Evolutionary conservation across 2,888 invertebrate species (phyloP), one percentile per base, ranked within the genome.

Genomic region (Pandemis corylana): DNA sequence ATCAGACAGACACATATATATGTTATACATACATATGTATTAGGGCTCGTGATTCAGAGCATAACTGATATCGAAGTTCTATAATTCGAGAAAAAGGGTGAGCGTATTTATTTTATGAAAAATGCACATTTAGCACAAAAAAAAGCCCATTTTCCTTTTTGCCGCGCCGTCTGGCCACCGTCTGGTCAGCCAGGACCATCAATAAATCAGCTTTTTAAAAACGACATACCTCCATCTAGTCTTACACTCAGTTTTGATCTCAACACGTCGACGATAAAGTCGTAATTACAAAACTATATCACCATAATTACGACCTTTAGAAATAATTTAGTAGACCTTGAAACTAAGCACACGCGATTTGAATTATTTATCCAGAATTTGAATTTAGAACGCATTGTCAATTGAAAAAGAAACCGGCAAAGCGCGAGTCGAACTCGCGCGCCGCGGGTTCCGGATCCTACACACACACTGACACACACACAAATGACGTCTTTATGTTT

Each of bases 381-480:
- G 51, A 69, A 70, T 70, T 63, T 70, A 42, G 67, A 53, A 67
- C 53, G 66, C 12, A 53, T 53, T 65, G 65, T 49, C 7, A 49
- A 0, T 15, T 67, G 5, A 67, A 41, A 49, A 51, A 53, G 53
- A 20, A 15, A 6, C 6, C 12, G 12, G 46, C 12, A 5, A 46
- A 46, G 46, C 12, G 3, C 46, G 46, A 46, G 46, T 46, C 10
- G 12, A 10, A 12, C 46, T 46, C 12, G 12, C 46, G 1, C 12
- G 2, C 12, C 10, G 5, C 2, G 12, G 46, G 46, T 12, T 12
- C 12, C 12, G 46, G 4, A 46, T 10, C 10, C 10, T 12, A 46
- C 12, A 10, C 1, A 42, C 20, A 20, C 20, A 20, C 20, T 0
- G 0, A 20, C 20, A 20, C 1, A 20, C 20, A 20, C 20, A 20